Evolutionary conservation across 1,140 invertebrate species (phyloP).

Genomic region (Heterodera schachtii): DNA sequence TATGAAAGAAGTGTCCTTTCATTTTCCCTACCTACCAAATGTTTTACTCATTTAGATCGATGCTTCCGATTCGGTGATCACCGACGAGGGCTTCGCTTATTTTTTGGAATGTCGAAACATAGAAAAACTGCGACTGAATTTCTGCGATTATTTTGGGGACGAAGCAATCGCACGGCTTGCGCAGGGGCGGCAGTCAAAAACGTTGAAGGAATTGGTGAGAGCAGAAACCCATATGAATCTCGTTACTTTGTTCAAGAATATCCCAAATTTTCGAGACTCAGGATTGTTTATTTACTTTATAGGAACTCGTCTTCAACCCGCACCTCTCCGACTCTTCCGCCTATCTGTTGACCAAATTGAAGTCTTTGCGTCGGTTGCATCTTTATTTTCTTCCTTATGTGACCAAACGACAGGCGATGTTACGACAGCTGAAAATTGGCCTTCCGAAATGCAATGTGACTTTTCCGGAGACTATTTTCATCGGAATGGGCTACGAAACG

Average conservation of each 20-base stretch:
- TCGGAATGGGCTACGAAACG: conserved; percentile 30
- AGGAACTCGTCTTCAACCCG: conserved; percentile 61
- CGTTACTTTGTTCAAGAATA: no score
- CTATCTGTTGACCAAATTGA: conserved; percentile 48
- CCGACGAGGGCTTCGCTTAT: conserved; percentile 61
- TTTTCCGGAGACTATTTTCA: conserved; percentile 20
- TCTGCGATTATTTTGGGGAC: conserved; percentile 63
- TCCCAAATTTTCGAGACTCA: no score
- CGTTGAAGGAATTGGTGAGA: conserved; percentile 55
- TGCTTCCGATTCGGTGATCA: conserved; percentile 58
- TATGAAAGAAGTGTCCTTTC: conserved; percentile 35
- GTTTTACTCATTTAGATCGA: conserved; percentile 40
- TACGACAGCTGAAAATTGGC: conserved; percentile 24
- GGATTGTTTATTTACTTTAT: background rate
- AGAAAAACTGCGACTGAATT: conserved; percentile 57
- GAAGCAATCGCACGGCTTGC: conserved; percentile 48
- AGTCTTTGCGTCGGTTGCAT: conserved; percentile 31
- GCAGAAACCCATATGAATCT: background rate
- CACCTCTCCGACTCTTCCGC: conserved; percentile 47
- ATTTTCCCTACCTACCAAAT: background rate
- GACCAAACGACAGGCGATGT: conserved; percentile 18
- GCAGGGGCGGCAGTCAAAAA: conserved; percentile 44
- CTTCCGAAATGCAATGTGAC: conserved; percentile 24
- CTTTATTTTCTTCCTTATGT: conserved; percentile 35
- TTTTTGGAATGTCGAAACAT: conserved; percentile 51